Evolutionary conservation across 1,140 invertebrate genomes (phyloP).

Genomic region (Drosophila bocqueti): DNA sequence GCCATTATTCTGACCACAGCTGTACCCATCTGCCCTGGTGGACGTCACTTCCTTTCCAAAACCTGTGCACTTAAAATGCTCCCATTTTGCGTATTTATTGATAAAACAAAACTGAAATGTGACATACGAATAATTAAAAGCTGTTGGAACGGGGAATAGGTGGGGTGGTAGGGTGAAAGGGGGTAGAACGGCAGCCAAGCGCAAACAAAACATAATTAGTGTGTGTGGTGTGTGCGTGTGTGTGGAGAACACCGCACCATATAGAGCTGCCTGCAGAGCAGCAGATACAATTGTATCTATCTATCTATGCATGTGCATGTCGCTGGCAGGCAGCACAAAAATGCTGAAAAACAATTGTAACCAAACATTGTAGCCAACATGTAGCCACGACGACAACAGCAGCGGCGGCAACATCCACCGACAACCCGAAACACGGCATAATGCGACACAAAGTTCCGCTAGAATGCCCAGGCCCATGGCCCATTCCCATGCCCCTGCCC

Average conservation of each 20-base stretch:
- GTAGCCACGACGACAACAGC: conserved; percentile 72
- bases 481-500: conserved; percentile 35
- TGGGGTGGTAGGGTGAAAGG: conserved; percentile 3
- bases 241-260: neutral
- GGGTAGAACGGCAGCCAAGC: conserved; percentile 59
- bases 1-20: neutral
- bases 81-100: conserved; percentile 51
- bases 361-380: conserved; percentile 74
- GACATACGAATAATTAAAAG: conserved; percentile 67
- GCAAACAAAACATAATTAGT: conserved; percentile 76
- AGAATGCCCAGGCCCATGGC: conserved; percentile 68
- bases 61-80: conserved; percentile 52
- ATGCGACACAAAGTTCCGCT: conserved; percentile 80
- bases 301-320: conserved; percentile 57
- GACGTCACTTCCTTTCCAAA: conserved; percentile 23
- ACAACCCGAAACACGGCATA: conserved; percentile 69
- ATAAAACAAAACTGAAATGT: conserved; percentile 57
- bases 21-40: neutral
- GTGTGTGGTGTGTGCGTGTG: conserved; percentile 15
- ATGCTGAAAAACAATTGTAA: conserved; percentile 63
- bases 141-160: neutral
- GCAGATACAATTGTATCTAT: conserved; percentile 70
- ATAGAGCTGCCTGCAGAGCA: conserved; percentile 38
- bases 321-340: conserved; percentile 44
- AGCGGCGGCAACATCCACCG: conserved; percentile 43